phyloP scores from a whole-genome alignment of 2,797 vertebrate species.

The Gastrophryne carolinensis region DNA sequence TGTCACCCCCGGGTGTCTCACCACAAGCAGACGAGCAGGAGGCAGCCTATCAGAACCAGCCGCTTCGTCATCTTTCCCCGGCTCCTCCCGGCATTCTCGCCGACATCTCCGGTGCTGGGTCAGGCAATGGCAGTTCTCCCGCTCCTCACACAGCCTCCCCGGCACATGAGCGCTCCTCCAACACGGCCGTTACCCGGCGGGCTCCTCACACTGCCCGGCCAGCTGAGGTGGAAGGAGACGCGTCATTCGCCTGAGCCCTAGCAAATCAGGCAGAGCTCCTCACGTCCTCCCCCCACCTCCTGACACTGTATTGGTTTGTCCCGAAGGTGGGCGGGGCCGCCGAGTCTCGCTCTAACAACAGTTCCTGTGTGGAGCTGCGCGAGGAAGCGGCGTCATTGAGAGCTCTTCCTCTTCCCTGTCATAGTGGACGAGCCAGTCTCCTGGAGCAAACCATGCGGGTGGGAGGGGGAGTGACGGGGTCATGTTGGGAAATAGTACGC shows the following conservation, averaged over 20 bases:
- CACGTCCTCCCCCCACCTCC: conserved; percentile 18
- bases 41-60: conserved; percentile 65
- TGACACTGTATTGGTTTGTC: conserved; percentile 17
- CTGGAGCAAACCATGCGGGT: not conserved
- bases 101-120: conserved; percentile 15
- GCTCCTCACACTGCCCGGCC: not conserved
- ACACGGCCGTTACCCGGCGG: conserved; percentile 28
- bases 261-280: not conserved
- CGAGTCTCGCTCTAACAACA: conserved; percentile 4
- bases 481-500: not conserved
- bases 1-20: conserved; percentile 60
- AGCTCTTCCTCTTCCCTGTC: not conserved
- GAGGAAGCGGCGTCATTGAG: not conserved
- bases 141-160: not conserved
- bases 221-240: conserved; percentile 46
- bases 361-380: not conserved
- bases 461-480: not conserved
- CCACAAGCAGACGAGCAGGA: conserved; percentile 67
- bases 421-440: not conserved
- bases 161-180: conserved; percentile 19
- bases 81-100: conserved; percentile 33
- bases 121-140: not conserved
- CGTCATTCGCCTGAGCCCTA: conserved; percentile 11
- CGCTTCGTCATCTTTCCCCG: conserved; percentile 68
- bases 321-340: not conserved